phyloP scores from a whole-genome alignment of 2,888 invertebrate genomes.

The Parasteatoda lunata region DNA sequence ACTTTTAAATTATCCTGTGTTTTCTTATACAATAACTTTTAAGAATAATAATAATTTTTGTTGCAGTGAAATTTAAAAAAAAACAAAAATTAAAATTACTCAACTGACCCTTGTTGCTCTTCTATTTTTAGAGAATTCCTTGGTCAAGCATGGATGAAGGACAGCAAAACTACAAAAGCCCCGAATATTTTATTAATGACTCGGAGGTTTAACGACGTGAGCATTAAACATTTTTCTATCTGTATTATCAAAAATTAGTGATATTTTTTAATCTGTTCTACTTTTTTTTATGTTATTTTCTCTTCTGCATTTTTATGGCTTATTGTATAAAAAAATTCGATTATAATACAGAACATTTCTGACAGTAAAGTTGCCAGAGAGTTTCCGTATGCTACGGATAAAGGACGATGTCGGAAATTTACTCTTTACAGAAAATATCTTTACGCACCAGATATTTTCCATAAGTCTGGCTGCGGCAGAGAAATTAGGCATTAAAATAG shows the following conservation, averaged over 20 bases:
- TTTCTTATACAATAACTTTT: neutral
- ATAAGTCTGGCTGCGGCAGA: no score
- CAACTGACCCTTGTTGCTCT: neutral
- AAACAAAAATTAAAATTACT: neutral
- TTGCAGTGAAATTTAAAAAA: neutral
- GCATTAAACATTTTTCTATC: conserved; percentile 28
- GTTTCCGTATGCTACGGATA: no score
- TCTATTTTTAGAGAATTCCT: conserved; percentile 82
- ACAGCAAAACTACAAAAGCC: conserved; percentile 86
- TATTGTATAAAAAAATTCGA: no score
- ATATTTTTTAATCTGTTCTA: no score
- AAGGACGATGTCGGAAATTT: no score
- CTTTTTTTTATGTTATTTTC: no score
- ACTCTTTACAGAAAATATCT: no score
- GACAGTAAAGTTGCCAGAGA: no score
- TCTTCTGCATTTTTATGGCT: no score
- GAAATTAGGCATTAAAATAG: no score
- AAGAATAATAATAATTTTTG: neutral
- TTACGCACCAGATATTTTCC: no score
- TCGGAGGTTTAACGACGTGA: conserved; percentile 88
- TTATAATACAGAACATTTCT: no score
- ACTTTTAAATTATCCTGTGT: neutral
- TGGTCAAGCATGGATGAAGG: conserved; percentile 92
- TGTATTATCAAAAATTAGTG: neutral
- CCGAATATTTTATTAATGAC: conserved; percentile 90